A percentile compares a stretch with the other conserved stretches of the same genome.
Conservation (phyloP, 2,797 vertebrate species). For the Scleropages formosus region DNA sequence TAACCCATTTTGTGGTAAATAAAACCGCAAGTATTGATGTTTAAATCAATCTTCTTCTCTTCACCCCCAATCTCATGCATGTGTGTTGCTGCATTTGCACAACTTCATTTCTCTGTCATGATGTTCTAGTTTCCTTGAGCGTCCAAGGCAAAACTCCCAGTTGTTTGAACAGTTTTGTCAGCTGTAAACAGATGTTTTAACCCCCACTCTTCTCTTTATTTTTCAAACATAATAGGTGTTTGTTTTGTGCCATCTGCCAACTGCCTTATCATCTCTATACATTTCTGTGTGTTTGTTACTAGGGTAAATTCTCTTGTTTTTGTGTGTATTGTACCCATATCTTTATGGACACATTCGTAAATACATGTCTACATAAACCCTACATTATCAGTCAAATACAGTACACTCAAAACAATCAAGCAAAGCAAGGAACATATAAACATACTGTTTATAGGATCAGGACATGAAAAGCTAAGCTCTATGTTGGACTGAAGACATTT, state of each 20-base stretch:
- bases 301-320: not conserved
- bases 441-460: not conserved
- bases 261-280: not conserved
- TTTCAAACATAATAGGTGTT: slow-evolving; percentile 9
- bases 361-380: not conserved
- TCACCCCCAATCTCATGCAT: not conserved
- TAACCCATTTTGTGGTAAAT: not conserved
- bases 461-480: not conserved
- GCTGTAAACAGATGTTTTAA: slow-evolving; percentile 22
- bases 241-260: slow-evolving; percentile 19
- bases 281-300: slow-evolving; percentile 9
- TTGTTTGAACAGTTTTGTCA: slow-evolving; percentile 15
- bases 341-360: not conserved
- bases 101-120: not conserved
- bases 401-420: not conserved
- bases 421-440: not conserved
- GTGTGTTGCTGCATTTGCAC: not conserved
- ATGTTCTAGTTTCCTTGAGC: slow-evolving; percentile 4
- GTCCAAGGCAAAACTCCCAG: slow-evolving; percentile 15
- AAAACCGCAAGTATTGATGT: not conserved
- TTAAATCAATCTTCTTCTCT: not conserved
- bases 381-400: not conserved
- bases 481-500: not conserved
- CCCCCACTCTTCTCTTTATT: not conserved
- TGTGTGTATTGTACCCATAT: not conserved